A percentile compares a stretch with the other conserved stretches of the same genome.
Evolutionary conservation across 2,113 vertebrate species (phyloP).

Genomic region (Sialia sialis): DNA sequence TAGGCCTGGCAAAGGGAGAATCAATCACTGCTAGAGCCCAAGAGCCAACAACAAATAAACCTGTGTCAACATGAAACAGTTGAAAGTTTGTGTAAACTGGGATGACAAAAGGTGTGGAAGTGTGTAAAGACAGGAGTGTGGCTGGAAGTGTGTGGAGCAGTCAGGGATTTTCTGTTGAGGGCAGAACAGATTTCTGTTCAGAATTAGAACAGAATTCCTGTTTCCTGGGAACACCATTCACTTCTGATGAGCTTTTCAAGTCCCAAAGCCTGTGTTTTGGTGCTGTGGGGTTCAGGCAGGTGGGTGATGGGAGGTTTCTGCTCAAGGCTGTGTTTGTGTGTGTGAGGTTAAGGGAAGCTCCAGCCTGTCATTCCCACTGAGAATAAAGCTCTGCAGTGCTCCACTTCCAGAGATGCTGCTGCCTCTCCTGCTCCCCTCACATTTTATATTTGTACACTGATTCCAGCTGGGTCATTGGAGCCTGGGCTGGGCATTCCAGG

Average conservation of each 20-base stretch:
- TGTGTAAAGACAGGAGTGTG: background rate
- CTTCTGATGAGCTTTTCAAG: background rate
- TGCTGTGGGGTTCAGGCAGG: rapidly evolving
- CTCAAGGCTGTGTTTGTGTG: no score
- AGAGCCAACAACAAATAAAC: background rate
- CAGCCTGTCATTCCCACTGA: background rate
- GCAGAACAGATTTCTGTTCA: no score
- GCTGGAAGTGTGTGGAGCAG: background rate
- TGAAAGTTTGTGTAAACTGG: background rate
- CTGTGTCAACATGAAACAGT: background rate
- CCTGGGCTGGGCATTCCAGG: no score
- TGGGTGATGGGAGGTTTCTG: background rate
- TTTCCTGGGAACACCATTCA: background rate
- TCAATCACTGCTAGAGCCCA: background rate
- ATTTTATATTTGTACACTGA: rapidly evolving
- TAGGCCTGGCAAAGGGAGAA: background rate
- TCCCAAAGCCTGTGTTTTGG: background rate
- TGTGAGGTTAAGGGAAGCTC: no score
- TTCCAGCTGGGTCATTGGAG: no score
- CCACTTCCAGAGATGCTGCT: rapidly evolving
- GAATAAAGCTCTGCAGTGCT: background rate
- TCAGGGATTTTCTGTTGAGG: background rate
- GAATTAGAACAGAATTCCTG: no score
- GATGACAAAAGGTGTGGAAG: background rate
- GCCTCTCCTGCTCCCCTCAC: background rate